phyloP scores from a whole-genome alignment of 37 sponge, comb jelly and placozoan species.

The Cliona cf. orientalis region DNA sequence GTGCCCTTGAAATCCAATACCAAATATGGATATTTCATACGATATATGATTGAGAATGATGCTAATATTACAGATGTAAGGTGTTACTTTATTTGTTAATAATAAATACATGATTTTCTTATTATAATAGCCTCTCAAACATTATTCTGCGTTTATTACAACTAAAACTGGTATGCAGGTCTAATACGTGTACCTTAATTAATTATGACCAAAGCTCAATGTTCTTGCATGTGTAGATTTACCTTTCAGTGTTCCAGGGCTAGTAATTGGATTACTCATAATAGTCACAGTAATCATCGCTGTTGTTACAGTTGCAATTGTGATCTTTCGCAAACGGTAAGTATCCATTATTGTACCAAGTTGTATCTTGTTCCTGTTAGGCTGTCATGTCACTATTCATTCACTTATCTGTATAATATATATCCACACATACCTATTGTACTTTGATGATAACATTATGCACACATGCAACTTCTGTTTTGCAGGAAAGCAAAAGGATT shows the following conservation, averaged over 20 bases:
- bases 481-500: too few species aligned
- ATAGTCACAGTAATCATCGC: not conserved
- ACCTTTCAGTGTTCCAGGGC: conserved; percentile 23
- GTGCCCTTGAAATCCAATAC: not conserved
- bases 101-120: not conserved
- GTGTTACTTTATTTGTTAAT: not conserved
- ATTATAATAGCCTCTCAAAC: not conserved
- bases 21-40: conserved; percentile 20
- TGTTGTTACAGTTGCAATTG: not conserved
- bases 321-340: too few species aligned
- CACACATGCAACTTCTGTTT: too few species aligned
- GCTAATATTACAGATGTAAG: not conserved
- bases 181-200: not conserved
- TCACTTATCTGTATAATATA: too few species aligned
- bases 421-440: too few species aligned
- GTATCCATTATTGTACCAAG: too few species aligned
- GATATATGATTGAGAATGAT: conserved; percentile 37
- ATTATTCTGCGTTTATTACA: not conserved
- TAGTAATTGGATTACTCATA: conserved; percentile 16
- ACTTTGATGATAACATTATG: too few species aligned
- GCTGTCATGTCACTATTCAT: too few species aligned
- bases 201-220: too few species aligned
- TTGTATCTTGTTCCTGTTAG: too few species aligned
- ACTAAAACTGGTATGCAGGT: not conserved
- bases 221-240: too few species aligned